Percentiles rank a stretch among this genome's conserved stretches.
Evolutionary conservation across 2,888 invertebrate genomes (phyloP).

Genomic region (Epinotia brunnichana): DNA sequence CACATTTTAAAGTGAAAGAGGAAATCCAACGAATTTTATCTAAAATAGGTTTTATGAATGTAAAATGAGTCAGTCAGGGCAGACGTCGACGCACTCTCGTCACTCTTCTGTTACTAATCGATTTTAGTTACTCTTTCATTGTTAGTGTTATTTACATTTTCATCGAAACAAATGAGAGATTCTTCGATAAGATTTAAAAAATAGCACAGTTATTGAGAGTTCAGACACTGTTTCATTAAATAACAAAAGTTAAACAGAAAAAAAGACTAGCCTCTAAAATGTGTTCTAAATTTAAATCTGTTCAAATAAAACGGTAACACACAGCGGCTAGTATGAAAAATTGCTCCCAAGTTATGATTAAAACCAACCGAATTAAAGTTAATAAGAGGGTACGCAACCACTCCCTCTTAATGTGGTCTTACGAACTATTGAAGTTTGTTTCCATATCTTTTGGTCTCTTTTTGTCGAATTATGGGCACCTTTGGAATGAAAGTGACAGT

Average conservation of each 20-base stretch:
- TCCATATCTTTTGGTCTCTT: conserved; percentile 56
- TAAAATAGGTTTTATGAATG: too few species aligned
- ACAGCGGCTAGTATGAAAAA: conserved; percentile 60
- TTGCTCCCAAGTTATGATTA: conserved; percentile 67
- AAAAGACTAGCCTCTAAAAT: not conserved
- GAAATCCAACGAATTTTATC: too few species aligned
- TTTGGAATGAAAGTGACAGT: conserved; percentile 55
- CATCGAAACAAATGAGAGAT: not conserved
- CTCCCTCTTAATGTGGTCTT: conserved; percentile 72
- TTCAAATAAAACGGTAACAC: conserved; percentile 50
- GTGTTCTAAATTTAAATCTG: conserved; percentile 37
- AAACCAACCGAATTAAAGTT: conserved; percentile 71
- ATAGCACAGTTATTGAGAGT: too few species aligned
- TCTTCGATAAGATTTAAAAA: not conserved
- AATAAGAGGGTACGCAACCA: conserved; percentile 74
- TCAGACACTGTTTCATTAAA: not conserved
- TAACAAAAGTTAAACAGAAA: not conserved
- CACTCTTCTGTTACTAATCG: too few species aligned
- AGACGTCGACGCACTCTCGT: too few species aligned
- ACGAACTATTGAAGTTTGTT: conserved; percentile 66
- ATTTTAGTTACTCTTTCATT: not conserved
- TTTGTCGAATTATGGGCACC: conserved; percentile 47
- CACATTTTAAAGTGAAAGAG: too few species aligned
- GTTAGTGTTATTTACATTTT: not conserved
- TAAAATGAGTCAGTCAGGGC: too few species aligned